Conservation (phyloP, 2,888 invertebrate genomes). For the Drosophila formosana region DNA sequence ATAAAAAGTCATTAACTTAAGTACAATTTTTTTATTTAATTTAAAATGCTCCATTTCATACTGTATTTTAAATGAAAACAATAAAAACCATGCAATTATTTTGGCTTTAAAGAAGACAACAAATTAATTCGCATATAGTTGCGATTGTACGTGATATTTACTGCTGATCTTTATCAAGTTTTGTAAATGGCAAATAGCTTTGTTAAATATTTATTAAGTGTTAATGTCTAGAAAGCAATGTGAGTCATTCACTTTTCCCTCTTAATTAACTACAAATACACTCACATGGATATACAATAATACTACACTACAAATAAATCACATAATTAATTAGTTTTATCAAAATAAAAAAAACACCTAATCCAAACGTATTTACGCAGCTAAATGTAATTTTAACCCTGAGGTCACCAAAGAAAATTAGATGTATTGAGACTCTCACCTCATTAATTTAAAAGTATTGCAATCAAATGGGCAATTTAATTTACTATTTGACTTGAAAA, state of each 20-base stretch:
- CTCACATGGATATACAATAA: not conserved
- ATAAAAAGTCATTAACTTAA: too few relatives aligned
- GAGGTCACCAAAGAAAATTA: too few relatives aligned
- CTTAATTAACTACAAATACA: not conserved
- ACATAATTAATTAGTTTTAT: not conserved
- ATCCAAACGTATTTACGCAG: not conserved
- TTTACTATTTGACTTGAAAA: not conserved
- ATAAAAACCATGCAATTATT: not conserved
- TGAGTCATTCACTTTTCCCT: not conserved
- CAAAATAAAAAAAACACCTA: not conserved
- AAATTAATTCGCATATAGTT: not conserved
- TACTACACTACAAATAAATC: not conserved
- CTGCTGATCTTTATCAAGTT: not conserved
- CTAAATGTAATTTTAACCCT: too few relatives aligned
- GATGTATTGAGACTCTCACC: not conserved
- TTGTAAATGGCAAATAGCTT: not conserved
- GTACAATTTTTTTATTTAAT: too few relatives aligned
- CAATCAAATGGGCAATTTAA: not conserved
- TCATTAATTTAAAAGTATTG: not conserved
- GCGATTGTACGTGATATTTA: not conserved
- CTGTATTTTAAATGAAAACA: too few relatives aligned
- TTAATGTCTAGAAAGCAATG: not conserved
- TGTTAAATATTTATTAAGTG: slow-evolving; percentile 3
- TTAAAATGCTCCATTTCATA: too few relatives aligned
- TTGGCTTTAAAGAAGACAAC: not conserved